A percentile compares a stretch with the other conserved stretches of the same genome.
Conservation (phyloP, 2,113 vertebrate genomes). For the Muntiacus reevesi region DNA sequence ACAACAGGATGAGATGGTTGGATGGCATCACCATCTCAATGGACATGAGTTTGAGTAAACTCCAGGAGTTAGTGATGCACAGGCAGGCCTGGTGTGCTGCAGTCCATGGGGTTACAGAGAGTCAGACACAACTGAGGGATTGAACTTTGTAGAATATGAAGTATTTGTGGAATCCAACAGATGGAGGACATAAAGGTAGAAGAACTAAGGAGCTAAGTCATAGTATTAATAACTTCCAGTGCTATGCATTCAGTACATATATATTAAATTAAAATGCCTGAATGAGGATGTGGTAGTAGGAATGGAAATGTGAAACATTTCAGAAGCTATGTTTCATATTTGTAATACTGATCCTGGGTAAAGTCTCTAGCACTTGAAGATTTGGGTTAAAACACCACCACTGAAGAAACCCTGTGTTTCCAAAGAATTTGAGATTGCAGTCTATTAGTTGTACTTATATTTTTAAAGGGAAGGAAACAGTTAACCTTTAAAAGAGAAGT, state of each 20-base stretch:
- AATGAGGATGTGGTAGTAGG: not conserved
- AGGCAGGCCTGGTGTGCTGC: accelerated
- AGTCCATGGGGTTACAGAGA: not conserved
- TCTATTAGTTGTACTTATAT: not conserved
- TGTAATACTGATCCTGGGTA: not conserved
- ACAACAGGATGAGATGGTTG: not conserved
- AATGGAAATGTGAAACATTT: constrained; percentile 9
- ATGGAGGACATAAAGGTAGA: not conserved
- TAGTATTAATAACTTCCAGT: not conserved
- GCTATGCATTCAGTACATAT: not conserved
- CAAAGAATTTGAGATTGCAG: not conserved
- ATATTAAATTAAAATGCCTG: not conserved
- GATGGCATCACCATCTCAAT: not conserved
- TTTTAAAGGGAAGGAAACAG: constrained; percentile 18
- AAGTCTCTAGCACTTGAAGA: not conserved
- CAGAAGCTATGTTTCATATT: not conserved
- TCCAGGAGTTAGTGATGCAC: not conserved
- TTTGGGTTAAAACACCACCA: not conserved
- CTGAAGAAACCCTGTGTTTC: not conserved
- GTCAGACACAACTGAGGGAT: not conserved
- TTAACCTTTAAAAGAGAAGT: not conserved
- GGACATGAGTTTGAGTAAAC: not conserved
- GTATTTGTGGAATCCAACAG: not conserved
- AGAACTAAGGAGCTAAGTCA: not conserved
- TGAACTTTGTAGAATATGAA: not conserved